Evolutionary conservation across 2,797 vertebrate genomes (phyloP).

Genomic region (Parotocinclus haroldoi): DNA sequence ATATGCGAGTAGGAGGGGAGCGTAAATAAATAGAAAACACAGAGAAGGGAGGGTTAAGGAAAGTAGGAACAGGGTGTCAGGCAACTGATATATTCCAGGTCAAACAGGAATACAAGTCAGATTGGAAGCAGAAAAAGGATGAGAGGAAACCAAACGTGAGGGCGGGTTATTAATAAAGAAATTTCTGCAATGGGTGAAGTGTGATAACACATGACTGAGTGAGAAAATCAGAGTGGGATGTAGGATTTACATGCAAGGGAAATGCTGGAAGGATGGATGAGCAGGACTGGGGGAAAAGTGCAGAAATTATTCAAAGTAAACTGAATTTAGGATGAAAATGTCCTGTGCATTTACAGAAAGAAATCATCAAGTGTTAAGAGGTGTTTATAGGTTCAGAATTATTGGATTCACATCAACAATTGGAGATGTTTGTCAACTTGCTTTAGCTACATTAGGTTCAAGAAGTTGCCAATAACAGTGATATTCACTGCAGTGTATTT

Average conservation of each 20-base stretch:
- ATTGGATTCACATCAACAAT: no score
- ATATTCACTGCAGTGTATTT: no score
- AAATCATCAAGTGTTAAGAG: no score
- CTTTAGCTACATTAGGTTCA: no score
- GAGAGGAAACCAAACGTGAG: constrained; percentile 9
- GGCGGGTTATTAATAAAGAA: constrained; percentile 10
- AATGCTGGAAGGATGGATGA: constrained; percentile 3
- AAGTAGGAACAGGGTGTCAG: constrained; percentile 15
- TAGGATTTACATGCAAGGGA: not conserved
- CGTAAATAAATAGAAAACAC: not conserved
- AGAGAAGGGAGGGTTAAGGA: not conserved
- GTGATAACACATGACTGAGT: not conserved
- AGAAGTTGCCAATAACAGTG: no score
- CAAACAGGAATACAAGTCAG: constrained; percentile 36
- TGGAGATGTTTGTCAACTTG: no score
- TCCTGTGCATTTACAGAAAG: no score
- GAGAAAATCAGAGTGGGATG: constrained; percentile 1
- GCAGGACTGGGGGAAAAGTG: not conserved
- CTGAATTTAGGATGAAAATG: constrained; percentile 35
- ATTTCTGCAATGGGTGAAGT: constrained; percentile 10
- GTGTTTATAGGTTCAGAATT: no score
- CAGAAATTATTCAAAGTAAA: constrained; percentile 33
- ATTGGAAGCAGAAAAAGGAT: constrained; percentile 18
- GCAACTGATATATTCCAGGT: constrained; percentile 46
- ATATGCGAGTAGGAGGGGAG: no score